These are phyloP conservation scores for Belonocnema kinseyi DNA, from an alignment of 1,140 invertebrate genomes.

Conservation along the genomic window DNA sequence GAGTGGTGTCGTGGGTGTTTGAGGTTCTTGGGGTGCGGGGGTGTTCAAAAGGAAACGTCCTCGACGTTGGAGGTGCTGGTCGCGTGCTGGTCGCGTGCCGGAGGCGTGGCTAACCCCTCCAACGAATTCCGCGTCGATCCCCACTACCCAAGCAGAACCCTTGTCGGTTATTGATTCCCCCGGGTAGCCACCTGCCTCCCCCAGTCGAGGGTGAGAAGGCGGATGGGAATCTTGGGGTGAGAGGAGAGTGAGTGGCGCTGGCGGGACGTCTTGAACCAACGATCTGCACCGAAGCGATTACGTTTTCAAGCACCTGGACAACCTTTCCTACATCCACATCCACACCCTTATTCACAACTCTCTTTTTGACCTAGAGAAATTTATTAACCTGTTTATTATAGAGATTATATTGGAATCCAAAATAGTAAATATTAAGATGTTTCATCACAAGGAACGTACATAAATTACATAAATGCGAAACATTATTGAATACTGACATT, in stretches of 20 bases:
- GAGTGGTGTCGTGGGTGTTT: slow-evolving; percentile 50
- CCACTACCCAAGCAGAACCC: slow-evolving; percentile 61
- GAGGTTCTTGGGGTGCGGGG: slow-evolving; percentile 48
- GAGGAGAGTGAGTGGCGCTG: slow-evolving; percentile 41
- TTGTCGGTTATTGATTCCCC: slow-evolving; percentile 75
- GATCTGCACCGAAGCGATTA: slow-evolving; percentile 37
- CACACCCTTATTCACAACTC: not conserved
- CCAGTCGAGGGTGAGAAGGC: slow-evolving; percentile 39
- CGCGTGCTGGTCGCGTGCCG: slow-evolving; percentile 74
- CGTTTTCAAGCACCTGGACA: slow-evolving; percentile 32
- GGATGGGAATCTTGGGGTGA: slow-evolving; percentile 45
- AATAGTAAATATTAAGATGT: too few species aligned
- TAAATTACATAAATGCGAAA: too few species aligned
- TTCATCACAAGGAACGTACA: too few species aligned
- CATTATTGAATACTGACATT: too few species aligned
- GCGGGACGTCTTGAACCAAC: slow-evolving; percentile 46
- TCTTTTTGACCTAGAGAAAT: not conserved
- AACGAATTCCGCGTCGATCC: slow-evolving; percentile 57
- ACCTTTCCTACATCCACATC: slow-evolving; percentile 9
- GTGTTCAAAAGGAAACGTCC: slow-evolving; percentile 42
- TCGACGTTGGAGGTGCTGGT: slow-evolving; percentile 54
- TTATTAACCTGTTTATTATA: not conserved
- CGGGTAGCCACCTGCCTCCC: slow-evolving; percentile 65
- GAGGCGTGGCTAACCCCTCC: slow-evolving; percentile 67
- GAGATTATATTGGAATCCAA: too few species aligned